phyloP scores from a whole-genome alignment of 2,888 invertebrate species.

The Netelia inedita region DNA sequence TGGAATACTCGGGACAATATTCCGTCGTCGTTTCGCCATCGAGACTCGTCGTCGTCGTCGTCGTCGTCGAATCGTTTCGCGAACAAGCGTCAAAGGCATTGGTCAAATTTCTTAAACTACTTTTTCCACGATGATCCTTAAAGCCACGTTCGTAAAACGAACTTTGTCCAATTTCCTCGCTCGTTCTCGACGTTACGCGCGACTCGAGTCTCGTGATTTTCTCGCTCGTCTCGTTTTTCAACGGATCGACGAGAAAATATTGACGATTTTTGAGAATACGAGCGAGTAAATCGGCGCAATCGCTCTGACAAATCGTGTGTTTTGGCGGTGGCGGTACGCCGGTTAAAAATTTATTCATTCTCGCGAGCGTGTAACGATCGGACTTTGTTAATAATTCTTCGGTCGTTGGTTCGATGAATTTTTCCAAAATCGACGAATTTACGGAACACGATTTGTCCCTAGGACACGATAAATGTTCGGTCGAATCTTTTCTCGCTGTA shows the following conservation, averaged over 20 bases:
- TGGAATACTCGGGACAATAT: slow-evolving; percentile 38
- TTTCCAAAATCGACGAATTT: background rate
- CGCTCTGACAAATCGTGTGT: slow-evolving; percentile 89
- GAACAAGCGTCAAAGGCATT: slow-evolving; percentile 80
- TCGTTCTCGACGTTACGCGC: background rate
- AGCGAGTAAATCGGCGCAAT: slow-evolving; percentile 89
- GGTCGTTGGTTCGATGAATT: slow-evolving; percentile 72
- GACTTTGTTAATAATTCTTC: slow-evolving; percentile 78
- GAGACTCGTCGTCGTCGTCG: slow-evolving; percentile 44
- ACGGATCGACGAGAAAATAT: slow-evolving; percentile 84
- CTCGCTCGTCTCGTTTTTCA: slow-evolving; percentile 44
- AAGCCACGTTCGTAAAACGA: slow-evolving; percentile 50
- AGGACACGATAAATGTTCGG: background rate
- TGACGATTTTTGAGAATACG: slow-evolving; percentile 87
- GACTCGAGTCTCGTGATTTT: slow-evolving; percentile 45
- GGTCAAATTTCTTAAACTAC: slow-evolving; percentile 77
- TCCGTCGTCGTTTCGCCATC: slow-evolving; percentile 48
- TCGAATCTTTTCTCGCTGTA: background rate
- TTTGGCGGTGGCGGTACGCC: slow-evolving; percentile 92
- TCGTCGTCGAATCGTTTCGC: slow-evolving; percentile 69
- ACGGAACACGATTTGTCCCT: slow-evolving; percentile 43
- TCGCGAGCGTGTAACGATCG: slow-evolving; percentile 84
- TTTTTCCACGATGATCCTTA: slow-evolving; percentile 71
- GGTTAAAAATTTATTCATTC: slow-evolving; percentile 87
- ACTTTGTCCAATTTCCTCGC: slow-evolving; percentile 23